Evolutionary conservation across 1,140 invertebrate species (phyloP).

Genomic region (Drusus annulatus): DNA sequence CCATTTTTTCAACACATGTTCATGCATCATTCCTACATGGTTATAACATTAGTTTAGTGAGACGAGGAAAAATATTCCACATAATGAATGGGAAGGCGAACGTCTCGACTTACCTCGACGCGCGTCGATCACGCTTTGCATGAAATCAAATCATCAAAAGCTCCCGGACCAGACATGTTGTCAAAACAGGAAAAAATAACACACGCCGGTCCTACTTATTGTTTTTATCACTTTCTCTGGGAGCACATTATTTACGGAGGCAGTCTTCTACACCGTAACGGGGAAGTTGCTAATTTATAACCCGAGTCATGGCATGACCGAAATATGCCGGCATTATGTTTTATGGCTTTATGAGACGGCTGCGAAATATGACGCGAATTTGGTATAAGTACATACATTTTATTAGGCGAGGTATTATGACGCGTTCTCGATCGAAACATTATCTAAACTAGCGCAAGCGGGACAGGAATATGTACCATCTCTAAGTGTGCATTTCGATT

Average conservation of each 20-base stretch:
- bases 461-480: too few relatives aligned
- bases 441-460: too few relatives aligned
- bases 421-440: too few relatives aligned
- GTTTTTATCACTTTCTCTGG: conserved; percentile 11
- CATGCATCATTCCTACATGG: too few relatives aligned
- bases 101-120: not conserved
- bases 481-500: too few relatives aligned
- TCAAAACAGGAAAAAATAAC: not conserved
- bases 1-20: too few relatives aligned
- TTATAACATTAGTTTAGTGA: too few relatives aligned
- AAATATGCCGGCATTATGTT: not conserved
- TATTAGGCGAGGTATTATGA: too few relatives aligned
- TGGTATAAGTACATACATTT: too few relatives aligned
- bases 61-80: too few relatives aligned
- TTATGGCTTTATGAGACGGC: too few relatives aligned
- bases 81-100: not conserved
- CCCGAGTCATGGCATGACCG: not conserved
- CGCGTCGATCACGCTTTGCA: conserved; percentile 15
- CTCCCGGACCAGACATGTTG: not conserved
- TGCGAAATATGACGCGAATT: too few relatives aligned
- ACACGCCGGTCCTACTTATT: not conserved
- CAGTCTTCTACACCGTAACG: not conserved
- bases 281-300: not conserved
- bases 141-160: conserved; percentile 37
- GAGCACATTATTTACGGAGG: not conserved